Conservation (phyloP, 1,140 invertebrate genomes). For the Xylocopa sonorina region DNA sequence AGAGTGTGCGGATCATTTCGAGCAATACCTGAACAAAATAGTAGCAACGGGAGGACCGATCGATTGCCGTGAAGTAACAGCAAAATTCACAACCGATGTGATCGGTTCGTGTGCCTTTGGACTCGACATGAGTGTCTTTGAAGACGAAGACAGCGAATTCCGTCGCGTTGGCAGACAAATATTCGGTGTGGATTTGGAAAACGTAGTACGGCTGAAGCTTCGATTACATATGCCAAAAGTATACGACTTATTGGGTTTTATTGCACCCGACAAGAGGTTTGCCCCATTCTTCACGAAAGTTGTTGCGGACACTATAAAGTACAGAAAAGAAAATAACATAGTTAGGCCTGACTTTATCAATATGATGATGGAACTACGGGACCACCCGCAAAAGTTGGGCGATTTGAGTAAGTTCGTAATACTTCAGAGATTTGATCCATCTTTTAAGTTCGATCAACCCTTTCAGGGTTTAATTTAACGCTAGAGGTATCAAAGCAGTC, state of each 20-base stretch:
- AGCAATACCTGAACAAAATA: slow-evolving; percentile 71
- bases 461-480: background rate
- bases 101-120: slow-evolving; percentile 75
- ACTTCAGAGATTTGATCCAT: background rate
- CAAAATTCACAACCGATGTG: slow-evolving; percentile 81
- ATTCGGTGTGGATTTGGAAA: slow-evolving; percentile 44
- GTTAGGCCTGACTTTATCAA: slow-evolving; percentile 75
- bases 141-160: slow-evolving; percentile 80
- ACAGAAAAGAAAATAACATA: background rate
- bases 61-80: slow-evolving; percentile 80
- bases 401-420: slow-evolving; percentile 55
- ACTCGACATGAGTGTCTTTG: slow-evolving; percentile 79
- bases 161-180: slow-evolving; percentile 72
- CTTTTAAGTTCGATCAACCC: background rate
- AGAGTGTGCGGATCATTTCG: slow-evolving; percentile 71
- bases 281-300: background rate
- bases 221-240: background rate
- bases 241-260: background rate
- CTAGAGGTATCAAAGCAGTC: background rate
- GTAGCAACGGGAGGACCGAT: slow-evolving; percentile 65
- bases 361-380: slow-evolving; percentile 81
- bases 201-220: slow-evolving; percentile 50
- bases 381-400: slow-evolving; percentile 14
- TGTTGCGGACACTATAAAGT: background rate
- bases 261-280: rapidly evolving